Conservation (phyloP, 2,797 vertebrate species). For the Liasis olivaceus region DNA sequence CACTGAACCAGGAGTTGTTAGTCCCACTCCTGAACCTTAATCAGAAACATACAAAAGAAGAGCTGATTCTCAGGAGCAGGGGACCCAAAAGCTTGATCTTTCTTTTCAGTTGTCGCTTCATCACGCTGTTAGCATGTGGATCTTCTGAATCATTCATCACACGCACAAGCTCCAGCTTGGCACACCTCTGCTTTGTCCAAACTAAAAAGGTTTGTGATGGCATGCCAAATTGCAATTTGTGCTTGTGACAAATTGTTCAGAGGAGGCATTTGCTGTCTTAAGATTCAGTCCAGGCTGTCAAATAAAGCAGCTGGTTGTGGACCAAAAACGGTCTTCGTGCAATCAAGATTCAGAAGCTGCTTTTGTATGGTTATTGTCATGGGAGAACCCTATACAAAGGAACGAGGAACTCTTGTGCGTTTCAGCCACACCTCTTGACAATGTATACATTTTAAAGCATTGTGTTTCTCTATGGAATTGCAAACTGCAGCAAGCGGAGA, state of each 20-base stretch:
- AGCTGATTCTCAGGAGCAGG: neutral
- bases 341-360: neutral
- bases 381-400: neutral
- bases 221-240: conserved; percentile 11
- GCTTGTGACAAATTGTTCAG: conserved; percentile 15
- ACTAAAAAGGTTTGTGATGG: neutral
- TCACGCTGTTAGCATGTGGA: neutral
- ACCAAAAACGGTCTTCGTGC: neutral
- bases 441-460: neutral
- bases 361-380: neutral
- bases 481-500: neutral
- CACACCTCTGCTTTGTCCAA: neutral
- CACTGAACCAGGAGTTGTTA: neutral
- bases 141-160: neutral
- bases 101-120: neutral
- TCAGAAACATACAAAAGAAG: neutral
- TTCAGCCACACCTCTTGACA: neutral
- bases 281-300: neutral
- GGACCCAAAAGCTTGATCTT: neutral
- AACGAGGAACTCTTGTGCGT: neutral
- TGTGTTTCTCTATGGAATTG: neutral
- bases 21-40: neutral
- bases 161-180: neutral
- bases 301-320: neutral
- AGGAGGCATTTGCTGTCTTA: neutral